phyloP scores from a whole-genome alignment of 2,797 vertebrate genomes.

The Pyrocephalus nanus region DNA sequence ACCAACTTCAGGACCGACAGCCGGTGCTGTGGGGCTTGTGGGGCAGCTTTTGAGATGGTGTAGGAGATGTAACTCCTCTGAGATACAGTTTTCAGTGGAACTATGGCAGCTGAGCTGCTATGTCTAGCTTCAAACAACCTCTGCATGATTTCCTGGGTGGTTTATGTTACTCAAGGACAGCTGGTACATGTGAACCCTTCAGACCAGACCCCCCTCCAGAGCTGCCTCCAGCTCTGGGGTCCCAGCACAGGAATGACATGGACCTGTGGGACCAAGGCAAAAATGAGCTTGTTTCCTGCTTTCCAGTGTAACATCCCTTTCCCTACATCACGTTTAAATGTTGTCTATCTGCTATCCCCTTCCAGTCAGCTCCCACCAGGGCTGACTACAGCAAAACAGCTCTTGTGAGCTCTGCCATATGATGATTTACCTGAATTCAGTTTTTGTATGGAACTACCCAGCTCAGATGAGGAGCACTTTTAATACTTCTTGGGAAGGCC shows the following conservation, averaged over 20 bases:
- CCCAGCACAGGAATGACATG: neutral
- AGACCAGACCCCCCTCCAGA: neutral
- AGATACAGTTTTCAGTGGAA: neutral
- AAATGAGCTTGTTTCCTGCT: neutral
- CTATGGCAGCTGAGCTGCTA: neutral
- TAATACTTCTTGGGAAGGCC: neutral
- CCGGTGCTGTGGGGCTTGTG: accelerated
- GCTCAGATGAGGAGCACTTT: neutral
- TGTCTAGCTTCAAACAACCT: neutral
- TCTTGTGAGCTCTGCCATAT: neutral
- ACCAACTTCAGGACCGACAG: neutral
- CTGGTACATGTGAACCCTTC: neutral
- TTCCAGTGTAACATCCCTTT: neutral
- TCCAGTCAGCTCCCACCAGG: neutral
- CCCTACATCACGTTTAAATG: neutral
- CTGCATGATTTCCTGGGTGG: neutral
- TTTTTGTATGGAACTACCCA: neutral
- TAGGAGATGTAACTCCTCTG: no score
- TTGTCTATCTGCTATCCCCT: neutral
- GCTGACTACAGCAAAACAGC: neutral
- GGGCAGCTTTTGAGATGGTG: neutral
- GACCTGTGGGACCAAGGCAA: neutral
- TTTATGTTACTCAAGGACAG: neutral
- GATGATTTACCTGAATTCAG: neutral
- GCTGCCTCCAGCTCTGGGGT: neutral